Conservation (phyloP, 1,140 invertebrate species). For the Globodera rostochiensis region DNA sequence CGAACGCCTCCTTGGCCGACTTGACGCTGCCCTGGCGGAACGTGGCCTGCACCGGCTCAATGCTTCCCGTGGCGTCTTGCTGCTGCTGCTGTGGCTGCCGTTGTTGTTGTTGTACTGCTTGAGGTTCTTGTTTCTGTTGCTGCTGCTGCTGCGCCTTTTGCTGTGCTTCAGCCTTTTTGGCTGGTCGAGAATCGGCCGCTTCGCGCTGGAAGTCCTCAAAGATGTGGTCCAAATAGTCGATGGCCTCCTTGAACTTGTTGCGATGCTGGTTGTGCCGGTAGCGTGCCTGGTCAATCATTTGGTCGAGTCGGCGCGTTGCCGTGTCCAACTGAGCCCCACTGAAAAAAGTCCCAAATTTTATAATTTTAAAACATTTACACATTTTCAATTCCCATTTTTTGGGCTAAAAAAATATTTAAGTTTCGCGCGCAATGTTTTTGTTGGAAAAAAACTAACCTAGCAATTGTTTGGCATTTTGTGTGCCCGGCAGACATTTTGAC, state of each 20-base stretch:
- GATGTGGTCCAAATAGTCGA: constrained; percentile 65
- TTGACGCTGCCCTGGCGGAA: constrained; percentile 21
- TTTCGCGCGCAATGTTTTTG: neutral
- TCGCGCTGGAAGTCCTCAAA: constrained; percentile 65
- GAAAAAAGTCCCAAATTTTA: constrained; percentile 47
- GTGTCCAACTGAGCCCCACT: constrained; percentile 56
- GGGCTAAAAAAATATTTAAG: neutral
- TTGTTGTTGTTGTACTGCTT: neutral
- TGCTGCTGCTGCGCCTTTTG: constrained; percentile 9
- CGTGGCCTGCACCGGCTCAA: constrained; percentile 13
- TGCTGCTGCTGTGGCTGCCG: neutral
- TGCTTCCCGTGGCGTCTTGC: neutral
- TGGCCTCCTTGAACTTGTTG: constrained; percentile 65
- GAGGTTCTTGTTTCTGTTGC: neutral
- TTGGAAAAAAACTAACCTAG: neutral
- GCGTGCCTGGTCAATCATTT: constrained; percentile 62
- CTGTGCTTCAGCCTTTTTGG: constrained; percentile 8
- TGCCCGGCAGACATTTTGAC: neutral
- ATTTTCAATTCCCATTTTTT: neutral
- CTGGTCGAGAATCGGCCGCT: constrained; percentile 30
- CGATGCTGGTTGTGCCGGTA: constrained; percentile 60
- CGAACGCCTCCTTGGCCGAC: constrained; percentile 31
- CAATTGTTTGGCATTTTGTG: constrained; percentile 9
- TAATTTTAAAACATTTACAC: neutral
- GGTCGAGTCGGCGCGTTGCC: constrained; percentile 59